These are phyloP conservation scores for Notiomystis cincta DNA, from an alignment of 2,113 vertebrate genomes.

Conservation along the genomic window DNA sequence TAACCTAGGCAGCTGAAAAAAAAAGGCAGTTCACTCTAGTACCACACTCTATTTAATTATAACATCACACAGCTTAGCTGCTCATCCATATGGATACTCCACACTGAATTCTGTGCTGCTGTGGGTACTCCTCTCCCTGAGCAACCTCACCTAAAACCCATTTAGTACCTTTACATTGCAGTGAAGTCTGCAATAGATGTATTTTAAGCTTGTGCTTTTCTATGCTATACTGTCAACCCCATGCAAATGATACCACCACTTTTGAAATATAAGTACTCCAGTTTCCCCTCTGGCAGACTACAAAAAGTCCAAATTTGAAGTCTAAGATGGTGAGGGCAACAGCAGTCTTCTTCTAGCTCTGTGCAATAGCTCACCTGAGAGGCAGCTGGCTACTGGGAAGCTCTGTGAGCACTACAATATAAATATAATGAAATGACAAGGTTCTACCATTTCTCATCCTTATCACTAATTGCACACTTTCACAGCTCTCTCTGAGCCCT, in stretches of 20 bases:
- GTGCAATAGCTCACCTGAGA: not conserved
- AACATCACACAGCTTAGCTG: not conserved
- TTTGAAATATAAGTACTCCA: not conserved
- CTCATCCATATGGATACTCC: conserved; percentile 8
- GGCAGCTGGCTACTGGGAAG: not conserved
- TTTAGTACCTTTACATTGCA: not conserved
- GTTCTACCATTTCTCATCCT: conserved; percentile 9
- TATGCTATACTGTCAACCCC: not conserved
- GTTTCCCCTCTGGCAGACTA: not conserved
- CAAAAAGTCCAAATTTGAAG: not conserved
- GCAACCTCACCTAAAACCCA: not conserved
- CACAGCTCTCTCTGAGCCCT: not conserved
- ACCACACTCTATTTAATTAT: conserved; percentile 6
- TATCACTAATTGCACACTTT: conserved; percentile 35
- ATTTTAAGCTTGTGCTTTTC: not conserved
- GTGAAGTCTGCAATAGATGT: not conserved
- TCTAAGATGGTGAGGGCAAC: not conserved
- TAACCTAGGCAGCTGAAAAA: not conserved
- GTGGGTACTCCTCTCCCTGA: not conserved
- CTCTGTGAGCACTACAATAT: not conserved
- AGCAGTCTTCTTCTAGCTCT: not conserved
- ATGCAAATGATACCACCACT: not conserved
- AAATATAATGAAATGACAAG: not conserved
- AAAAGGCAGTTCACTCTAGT: not conserved
- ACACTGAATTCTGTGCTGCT: not conserved